phyloP scores from a whole-genome alignment of 2,113 vertebrate species.

The Apus apus region DNA sequence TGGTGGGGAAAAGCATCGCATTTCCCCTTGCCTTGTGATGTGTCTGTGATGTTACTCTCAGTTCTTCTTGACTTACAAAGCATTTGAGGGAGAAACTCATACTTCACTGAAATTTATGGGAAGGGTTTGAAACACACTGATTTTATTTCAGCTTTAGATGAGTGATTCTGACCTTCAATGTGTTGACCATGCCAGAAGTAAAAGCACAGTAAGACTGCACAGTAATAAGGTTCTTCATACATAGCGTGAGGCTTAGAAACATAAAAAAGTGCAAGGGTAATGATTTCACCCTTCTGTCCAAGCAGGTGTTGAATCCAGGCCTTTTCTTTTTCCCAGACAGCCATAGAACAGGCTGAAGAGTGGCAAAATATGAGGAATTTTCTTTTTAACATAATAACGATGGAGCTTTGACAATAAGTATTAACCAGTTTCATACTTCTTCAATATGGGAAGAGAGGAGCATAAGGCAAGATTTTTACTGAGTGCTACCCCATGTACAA shows the following conservation, averaged over 20 bases:
- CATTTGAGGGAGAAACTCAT: neutral
- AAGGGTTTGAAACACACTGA: neutral
- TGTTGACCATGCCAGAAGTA: neutral
- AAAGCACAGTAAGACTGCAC: neutral
- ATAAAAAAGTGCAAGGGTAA: neutral
- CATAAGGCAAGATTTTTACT: neutral
- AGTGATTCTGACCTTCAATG: neutral
- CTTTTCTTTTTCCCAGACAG: neutral
- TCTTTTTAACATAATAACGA: neutral
- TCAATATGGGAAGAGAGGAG: neutral
- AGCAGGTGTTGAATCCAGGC: neutral
- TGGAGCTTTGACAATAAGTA: neutral
- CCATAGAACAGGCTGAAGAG: neutral
- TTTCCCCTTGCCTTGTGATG: neutral
- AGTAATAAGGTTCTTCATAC: neutral
- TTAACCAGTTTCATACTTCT: neutral
- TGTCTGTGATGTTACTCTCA: neutral
- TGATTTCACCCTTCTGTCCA: neutral
- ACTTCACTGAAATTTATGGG: neutral
- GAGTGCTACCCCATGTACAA: neutral
- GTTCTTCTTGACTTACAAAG: neutral
- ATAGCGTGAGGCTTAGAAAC: neutral
- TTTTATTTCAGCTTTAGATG: neutral
- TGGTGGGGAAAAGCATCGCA: neutral
- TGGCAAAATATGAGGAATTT: neutral